Conservation (phyloP, 2,888 invertebrate genomes). For the Diaperis boleti region DNA sequence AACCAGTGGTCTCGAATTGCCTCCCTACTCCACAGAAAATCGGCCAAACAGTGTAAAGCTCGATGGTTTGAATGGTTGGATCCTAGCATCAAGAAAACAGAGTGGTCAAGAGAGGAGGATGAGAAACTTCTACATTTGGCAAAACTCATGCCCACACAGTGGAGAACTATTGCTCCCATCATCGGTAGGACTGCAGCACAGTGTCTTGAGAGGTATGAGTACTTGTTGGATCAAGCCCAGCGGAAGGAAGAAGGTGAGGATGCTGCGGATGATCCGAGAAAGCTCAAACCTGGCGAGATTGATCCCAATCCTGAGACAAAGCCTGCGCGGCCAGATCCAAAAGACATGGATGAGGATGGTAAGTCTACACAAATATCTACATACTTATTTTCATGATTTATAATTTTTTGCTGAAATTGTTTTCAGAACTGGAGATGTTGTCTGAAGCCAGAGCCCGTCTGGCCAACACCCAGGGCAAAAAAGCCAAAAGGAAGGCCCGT, state of each 20-base stretch:
- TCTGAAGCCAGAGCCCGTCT: conserved; percentile 98
- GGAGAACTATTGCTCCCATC: conserved; percentile 99
- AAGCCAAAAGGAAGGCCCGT: conserved; percentile 93
- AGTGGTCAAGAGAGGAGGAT: conserved; percentile 99
- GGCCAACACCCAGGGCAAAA: conserved; percentile 98
- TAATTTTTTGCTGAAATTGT: no score
- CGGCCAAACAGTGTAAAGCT: conserved; percentile 99
- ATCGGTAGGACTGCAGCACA: conserved; percentile 99
- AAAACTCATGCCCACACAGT: conserved; percentile 99
- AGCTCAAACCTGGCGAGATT: conserved; percentile 98
- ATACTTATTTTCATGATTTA: neutral
- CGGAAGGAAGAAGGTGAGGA: conserved; percentile 93
- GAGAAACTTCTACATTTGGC: conserved; percentile 97
- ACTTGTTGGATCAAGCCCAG: conserved; percentile 95
- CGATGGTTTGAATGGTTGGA: conserved; percentile 99
- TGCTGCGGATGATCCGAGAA: conserved; percentile 92
- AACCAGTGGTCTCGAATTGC: conserved; percentile 99
- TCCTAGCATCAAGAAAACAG: conserved; percentile 99
- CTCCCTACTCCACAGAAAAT: conserved; percentile 96
- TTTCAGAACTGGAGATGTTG: conserved; percentile 95
- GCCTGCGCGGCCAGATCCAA: conserved; percentile 98
- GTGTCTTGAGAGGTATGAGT: conserved; percentile 97
- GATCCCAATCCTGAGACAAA: conserved; percentile 99
- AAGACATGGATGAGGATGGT: conserved; percentile 99
- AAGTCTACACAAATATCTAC: conserved; percentile 43